These are phyloP conservation scores for Aspidiotus destructor DNA, from an alignment of 2,888 invertebrate genomes.

Conservation along the genomic window DNA sequence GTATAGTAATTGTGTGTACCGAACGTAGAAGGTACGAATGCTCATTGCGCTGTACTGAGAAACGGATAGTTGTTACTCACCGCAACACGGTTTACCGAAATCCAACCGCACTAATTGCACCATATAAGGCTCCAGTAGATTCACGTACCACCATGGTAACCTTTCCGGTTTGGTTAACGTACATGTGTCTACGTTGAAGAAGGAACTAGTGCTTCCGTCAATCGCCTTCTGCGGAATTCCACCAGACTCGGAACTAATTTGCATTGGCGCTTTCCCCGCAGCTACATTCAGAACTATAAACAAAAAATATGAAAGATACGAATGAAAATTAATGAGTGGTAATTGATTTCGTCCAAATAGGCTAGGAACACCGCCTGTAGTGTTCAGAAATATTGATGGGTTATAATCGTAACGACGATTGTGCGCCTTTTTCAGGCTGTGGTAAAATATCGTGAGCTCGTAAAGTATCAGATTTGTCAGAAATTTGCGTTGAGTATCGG, in stretches of 20 bases:
- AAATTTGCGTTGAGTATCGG: too few relatives aligned
- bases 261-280: conserved; percentile 91
- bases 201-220: conserved; percentile 77
- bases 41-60: too few relatives aligned
- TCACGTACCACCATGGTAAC: conserved; percentile 93
- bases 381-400: too few relatives aligned
- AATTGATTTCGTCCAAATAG: too few relatives aligned
- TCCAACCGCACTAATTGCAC: conserved; percentile 82
- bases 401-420: too few relatives aligned
- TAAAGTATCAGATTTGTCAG: too few relatives aligned
- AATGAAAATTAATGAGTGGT: background rate
- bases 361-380: too few relatives aligned
- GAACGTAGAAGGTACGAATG: too few relatives aligned
- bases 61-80: conserved; percentile 50
- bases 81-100: conserved; percentile 84
- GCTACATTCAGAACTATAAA: conserved; percentile 80
- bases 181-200: conserved; percentile 74
- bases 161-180: conserved; percentile 72
- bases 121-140: conserved; percentile 88
- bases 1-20: too few relatives aligned
- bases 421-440: too few relatives aligned
- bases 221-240: conserved; percentile 85
- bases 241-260: conserved; percentile 68
- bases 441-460: too few relatives aligned
- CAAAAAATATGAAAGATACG: conserved; percentile 35